A percentile compares a stretch with the other conserved stretches of the same genome.
phyloP scores from a whole-genome alignment of 2,888 invertebrate genomes.

The Mylabris sibirica region DNA sequence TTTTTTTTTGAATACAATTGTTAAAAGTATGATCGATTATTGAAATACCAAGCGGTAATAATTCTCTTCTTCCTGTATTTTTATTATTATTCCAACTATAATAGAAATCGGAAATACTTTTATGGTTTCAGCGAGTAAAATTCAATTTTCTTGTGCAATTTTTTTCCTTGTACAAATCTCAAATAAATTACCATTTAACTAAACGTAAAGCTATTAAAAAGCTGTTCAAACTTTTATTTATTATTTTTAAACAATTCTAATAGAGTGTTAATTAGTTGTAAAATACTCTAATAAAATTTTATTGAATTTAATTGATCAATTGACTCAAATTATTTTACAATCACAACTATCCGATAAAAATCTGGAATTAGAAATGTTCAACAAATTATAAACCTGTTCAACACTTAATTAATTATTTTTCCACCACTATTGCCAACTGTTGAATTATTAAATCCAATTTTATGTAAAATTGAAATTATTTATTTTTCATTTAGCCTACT shows the following conservation, averaged over 20 bases:
- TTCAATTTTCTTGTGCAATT: neutral
- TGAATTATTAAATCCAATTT: neutral
- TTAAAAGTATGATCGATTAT: neutral
- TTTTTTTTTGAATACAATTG: too few relatives aligned
- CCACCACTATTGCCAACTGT: neutral
- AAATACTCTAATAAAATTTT: neutral
- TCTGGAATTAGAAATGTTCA: too few relatives aligned
- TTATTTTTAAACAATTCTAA: neutral
- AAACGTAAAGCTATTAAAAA: neutral
- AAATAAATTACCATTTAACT: neutral
- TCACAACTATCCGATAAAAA: neutral
- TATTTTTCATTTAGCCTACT: neutral
- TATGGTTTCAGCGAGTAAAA: neutral
- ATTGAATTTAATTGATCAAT: neutral
- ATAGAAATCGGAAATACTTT: too few relatives aligned
- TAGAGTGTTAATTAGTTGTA: neutral
- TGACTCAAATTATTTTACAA: neutral
- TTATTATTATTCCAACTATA: too few relatives aligned
- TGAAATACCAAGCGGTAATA: neutral
- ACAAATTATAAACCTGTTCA: too few relatives aligned
- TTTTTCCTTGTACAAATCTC: neutral
- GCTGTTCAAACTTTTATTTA: neutral
- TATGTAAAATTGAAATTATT: neutral
- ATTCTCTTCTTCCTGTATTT: too few relatives aligned
- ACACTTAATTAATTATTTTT: too few relatives aligned